Conservation (phyloP, 1,140 invertebrate genomes). For the Pseudachorutes palmiensis region DNA sequence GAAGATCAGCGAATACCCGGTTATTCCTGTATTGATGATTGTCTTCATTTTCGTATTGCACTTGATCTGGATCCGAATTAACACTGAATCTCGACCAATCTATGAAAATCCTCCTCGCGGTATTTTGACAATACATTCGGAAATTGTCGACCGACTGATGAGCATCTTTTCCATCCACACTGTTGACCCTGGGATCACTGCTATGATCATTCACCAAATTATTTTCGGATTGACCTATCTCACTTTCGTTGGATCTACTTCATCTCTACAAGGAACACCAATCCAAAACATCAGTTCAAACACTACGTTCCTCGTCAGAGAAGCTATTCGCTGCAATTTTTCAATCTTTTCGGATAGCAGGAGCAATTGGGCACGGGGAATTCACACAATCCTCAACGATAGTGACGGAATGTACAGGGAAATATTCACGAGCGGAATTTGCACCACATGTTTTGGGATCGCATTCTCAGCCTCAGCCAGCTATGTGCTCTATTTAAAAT, state of each 20-base stretch:
- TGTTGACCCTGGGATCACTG: neutral
- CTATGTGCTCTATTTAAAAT: neutral
- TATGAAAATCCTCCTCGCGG: slow-evolving; percentile 15
- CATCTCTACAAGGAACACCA: neutral
- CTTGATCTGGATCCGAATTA: neutral
- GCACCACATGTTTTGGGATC: neutral
- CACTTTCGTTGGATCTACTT: neutral
- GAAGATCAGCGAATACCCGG: neutral
- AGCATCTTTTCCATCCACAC: slow-evolving; percentile 6
- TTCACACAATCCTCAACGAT: neutral
- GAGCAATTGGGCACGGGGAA: neutral
- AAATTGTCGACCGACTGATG: slow-evolving; percentile 7
- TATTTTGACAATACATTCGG: neutral
- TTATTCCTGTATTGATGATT: neutral
- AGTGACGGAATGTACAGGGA: neutral
- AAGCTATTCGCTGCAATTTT: neutral
- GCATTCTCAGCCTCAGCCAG: neutral
- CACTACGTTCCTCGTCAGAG: too few species aligned
- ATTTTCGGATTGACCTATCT: neutral
- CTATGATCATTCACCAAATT: neutral
- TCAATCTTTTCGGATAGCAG: slow-evolving; percentile 4
- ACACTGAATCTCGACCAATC: neutral
- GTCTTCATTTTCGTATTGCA: slow-evolving; percentile 4
- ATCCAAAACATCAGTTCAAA: too few species aligned
- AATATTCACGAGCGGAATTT: neutral